Percentiles rank a stretch among this genome's conserved stretches.
Evolutionary conservation across 2,113 vertebrate genomes (phyloP).

Genomic region (Xyliphius kryptos): DNA sequence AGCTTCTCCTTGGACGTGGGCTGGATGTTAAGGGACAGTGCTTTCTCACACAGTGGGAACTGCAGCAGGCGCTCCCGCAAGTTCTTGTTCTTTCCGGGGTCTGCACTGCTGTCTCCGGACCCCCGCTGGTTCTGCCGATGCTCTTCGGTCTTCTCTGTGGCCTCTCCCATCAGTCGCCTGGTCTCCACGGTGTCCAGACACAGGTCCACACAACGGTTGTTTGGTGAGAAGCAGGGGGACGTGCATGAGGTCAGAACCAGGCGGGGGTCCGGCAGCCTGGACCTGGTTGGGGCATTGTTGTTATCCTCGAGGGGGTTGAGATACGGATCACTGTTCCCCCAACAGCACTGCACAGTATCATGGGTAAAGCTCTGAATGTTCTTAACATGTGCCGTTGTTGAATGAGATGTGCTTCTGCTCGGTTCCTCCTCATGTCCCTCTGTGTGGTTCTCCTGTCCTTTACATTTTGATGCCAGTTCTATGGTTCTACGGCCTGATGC

Average conservation of each 20-base stretch:
- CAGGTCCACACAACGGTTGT: conserved; percentile 44
- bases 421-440: background rate
- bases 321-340: conserved; percentile 35
- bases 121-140: conserved; percentile 16
- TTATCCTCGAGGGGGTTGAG: conserved; percentile 42
- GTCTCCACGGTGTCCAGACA: conserved; percentile 36
- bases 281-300: conserved; percentile 57
- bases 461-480: too few relatives aligned
- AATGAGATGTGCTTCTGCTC: too few relatives aligned
- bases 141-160: conserved; percentile 41
- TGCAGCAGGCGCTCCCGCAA: conserved; percentile 66
- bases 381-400: too few relatives aligned
- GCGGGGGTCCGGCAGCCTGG: conserved; percentile 21
- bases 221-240: conserved; percentile 30
- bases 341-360: conserved; percentile 52
- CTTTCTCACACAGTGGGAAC: conserved; percentile 71
- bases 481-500: background rate
- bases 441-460: background rate
- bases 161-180: conserved; percentile 8
- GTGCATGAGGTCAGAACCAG: conserved; percentile 15
- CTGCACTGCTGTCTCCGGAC: conserved; percentile 37
- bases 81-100: conserved; percentile 67
- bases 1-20: conserved; percentile 74
- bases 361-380: conserved; percentile 18
- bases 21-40: conserved; percentile 68